A percentile compares a stretch with the other conserved stretches of the same genome.
Conservation (phyloP, 2,797 vertebrate species). For the Halcyon badia region DNA sequence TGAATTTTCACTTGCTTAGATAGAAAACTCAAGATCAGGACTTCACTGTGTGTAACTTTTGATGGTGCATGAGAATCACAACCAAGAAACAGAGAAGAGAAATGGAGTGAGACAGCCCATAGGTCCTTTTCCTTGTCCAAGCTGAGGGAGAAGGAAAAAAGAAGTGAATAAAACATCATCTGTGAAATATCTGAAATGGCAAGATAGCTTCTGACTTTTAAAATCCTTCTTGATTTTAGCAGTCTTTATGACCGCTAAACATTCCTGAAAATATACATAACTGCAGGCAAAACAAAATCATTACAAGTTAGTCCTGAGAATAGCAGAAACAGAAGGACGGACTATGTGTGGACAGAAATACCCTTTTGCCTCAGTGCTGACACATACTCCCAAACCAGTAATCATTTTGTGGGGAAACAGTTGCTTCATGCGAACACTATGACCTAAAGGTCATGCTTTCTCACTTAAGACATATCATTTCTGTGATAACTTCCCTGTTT, state of each 20-base stretch:
- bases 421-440: background rate
- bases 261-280: background rate
- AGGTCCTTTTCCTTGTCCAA: background rate
- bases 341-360: background rate
- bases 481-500: background rate
- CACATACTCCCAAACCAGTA: conserved; percentile 16
- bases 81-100: rapidly evolving
- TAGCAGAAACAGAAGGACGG: background rate
- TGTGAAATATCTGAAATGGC: background rate
- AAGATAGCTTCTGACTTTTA: background rate
- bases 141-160: background rate
- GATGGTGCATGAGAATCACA: background rate
- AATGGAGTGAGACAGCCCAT: background rate
- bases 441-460: conserved; percentile 19
- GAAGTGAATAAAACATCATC: background rate
- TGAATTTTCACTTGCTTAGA: background rate
- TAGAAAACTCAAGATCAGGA: background rate
- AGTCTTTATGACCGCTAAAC: background rate
- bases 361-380: conserved; percentile 3
- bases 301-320: background rate
- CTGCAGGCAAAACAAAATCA: background rate
- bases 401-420: conserved; percentile 30
- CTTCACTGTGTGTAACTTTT: background rate
- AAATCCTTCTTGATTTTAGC: background rate
- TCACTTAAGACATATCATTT: background rate